phyloP scores from a whole-genome alignment of 2,888 invertebrate genomes.

The Pharmacophagus antenor region DNA sequence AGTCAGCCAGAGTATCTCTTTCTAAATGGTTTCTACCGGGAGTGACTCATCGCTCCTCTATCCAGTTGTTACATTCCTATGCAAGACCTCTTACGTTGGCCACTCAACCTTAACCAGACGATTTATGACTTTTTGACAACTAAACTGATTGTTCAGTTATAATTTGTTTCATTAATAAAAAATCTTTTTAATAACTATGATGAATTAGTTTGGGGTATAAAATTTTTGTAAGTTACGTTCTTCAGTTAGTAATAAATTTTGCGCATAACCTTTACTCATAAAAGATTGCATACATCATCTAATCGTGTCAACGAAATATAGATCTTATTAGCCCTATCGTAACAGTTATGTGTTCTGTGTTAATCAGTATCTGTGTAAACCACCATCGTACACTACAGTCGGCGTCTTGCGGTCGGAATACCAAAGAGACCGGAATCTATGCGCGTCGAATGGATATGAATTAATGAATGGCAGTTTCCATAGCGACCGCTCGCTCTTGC shows the following conservation, averaged over 20 bases:
- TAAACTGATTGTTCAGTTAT: not conserved
- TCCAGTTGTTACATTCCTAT: constrained; percentile 31
- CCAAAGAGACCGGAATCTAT: constrained; percentile 27
- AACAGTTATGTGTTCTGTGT: not conserved
- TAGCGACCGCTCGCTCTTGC: constrained; percentile 14
- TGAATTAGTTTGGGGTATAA: constrained; percentile 12
- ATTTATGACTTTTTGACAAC: not conserved
- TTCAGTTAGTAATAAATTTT: constrained; percentile 11
- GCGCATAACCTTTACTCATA: constrained; percentile 5
- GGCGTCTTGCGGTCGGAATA: constrained; percentile 23
- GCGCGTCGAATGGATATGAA: constrained; percentile 28
- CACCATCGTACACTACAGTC: constrained; percentile 14
- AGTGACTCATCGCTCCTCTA: constrained; percentile 44
- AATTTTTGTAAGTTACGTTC: constrained; percentile 23
- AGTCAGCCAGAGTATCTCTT: constrained; percentile 14
- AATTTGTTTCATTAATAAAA: not conserved
- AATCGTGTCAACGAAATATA: constrained; percentile 4
- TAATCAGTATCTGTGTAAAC: not conserved
- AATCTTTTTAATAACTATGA: not conserved
- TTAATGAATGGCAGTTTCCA: constrained; percentile 31
- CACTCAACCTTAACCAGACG: no score
- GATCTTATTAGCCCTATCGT: not conserved
- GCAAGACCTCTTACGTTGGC: constrained; percentile 4
- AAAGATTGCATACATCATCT: not conserved
- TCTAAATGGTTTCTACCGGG: constrained; percentile 40